Percentiles rank a stretch among this genome's conserved stretches.
phyloP scores from a whole-genome alignment of 2,888 invertebrate genomes.

The Xanthorhoe designata region DNA sequence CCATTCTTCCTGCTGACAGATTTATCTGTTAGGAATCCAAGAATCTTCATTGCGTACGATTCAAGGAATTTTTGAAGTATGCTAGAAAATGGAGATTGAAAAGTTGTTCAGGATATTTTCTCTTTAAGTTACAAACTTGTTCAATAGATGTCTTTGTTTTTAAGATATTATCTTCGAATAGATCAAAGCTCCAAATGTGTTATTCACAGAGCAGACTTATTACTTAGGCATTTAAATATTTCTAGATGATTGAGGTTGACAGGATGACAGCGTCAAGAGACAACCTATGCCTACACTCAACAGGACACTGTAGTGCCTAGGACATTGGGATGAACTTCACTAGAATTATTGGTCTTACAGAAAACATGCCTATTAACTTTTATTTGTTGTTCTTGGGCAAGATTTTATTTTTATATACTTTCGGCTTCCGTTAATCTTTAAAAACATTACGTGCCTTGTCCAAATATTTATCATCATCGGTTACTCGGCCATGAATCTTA shows the following conservation, averaged over 20 bases:
- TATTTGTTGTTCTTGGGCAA: neutral
- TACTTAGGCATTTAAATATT: no score
- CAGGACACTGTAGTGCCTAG: no score
- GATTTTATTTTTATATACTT: neutral
- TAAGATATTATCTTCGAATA: no score
- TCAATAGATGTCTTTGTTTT: no score
- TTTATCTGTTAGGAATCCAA: slow-evolving; percentile 29
- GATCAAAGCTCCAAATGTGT: no score
- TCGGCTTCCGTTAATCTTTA: neutral
- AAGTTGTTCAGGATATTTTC: neutral
- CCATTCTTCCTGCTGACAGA: slow-evolving; percentile 35
- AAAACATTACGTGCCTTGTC: neutral
- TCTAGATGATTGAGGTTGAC: no score
- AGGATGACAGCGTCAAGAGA: no score
- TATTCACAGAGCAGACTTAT: no score
- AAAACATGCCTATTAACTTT: no score
- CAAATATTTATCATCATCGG: neutral
- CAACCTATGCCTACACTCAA: no score
- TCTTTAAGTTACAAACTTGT: neutral
- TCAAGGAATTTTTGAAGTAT: slow-evolving; percentile 26
- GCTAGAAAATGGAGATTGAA: slow-evolving; percentile 13
- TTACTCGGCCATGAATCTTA: neutral
- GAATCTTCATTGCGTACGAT: slow-evolving; percentile 25
- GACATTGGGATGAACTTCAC: no score
- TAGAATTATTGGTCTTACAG: no score